Evolutionary conservation across 2,888 invertebrate genomes (phyloP).

Genomic region (Helobdella robusta): DNA sequence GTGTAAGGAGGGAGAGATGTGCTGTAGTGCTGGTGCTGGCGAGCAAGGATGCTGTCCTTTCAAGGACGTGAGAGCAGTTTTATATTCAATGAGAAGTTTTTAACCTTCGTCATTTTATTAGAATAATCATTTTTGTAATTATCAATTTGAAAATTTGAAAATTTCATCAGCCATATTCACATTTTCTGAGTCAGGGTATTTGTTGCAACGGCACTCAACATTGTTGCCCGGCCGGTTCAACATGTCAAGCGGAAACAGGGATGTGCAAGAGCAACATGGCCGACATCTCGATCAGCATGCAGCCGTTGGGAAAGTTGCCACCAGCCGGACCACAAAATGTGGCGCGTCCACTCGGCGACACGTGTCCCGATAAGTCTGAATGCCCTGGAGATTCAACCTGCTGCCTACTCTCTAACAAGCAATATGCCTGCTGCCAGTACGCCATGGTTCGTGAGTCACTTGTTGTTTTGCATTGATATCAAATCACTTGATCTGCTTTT

Average conservation of each 20-base stretch:
- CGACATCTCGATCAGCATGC: slow-evolving; percentile 4
- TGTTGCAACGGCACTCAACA: slow-evolving; percentile 6
- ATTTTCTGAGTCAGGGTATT: slow-evolving; percentile 7
- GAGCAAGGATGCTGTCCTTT: slow-evolving; percentile 4
- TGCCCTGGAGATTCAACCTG: slow-evolving; percentile 11
- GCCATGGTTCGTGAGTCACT: too few relatives aligned
- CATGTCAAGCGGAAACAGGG: neutral
- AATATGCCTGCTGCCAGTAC: slow-evolving; percentile 14
- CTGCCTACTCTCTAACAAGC: neutral
- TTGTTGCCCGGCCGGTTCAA: slow-evolving; percentile 14
- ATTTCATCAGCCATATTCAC: too few relatives aligned
- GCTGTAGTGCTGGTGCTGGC: neutral
- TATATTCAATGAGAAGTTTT: too few relatives aligned
- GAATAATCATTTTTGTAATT: too few relatives aligned
- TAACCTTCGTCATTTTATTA: too few relatives aligned
- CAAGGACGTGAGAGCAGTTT: slow-evolving; percentile 8
- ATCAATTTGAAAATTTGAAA: too few relatives aligned
- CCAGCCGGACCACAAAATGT: neutral
- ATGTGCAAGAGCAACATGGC: slow-evolving; percentile 6
- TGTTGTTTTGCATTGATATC: too few relatives aligned
- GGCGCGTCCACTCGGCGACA: neutral
- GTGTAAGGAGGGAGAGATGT: neutral
- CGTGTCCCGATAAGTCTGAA: neutral
- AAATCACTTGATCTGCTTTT: too few relatives aligned
- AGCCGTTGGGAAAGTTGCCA: neutral